Percentiles rank a stretch among this genome's conserved stretches.
These are phyloP conservation scores for Mycetomoellerius zeteki DNA, from an alignment of 1,140 invertebrate species.

Conservation along the genomic window DNA sequence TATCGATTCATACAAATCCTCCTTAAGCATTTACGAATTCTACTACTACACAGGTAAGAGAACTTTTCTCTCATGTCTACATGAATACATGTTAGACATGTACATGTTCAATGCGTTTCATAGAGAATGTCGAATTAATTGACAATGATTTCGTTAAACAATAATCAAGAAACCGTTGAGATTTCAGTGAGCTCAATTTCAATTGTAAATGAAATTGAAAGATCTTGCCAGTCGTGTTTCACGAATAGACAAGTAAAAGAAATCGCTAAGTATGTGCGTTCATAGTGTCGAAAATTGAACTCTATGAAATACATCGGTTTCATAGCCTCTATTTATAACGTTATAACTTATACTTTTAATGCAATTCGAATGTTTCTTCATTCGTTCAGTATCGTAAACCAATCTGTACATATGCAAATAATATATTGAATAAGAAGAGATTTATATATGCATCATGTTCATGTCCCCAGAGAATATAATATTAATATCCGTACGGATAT, in stretches of 20 bases:
- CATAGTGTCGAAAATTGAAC: not conserved
- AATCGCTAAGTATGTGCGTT: not conserved
- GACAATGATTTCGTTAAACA: slow-evolving; percentile 12
- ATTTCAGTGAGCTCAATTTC: not conserved
- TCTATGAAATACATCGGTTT: slow-evolving; percentile 17
- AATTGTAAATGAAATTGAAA: not conserved
- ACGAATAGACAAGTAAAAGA: not conserved
- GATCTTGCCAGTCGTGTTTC: not conserved
- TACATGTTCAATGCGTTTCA: slow-evolving; percentile 38
- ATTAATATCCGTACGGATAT: not conserved
- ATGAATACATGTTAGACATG: slow-evolving; percentile 1
- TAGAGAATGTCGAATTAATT: slow-evolving; percentile 22
- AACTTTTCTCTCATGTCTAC: slow-evolving; percentile 1
- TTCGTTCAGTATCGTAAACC: not conserved
- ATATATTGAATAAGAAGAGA: slow-evolving; percentile 59
- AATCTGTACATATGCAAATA: slow-evolving; percentile 65
- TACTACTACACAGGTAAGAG: slow-evolving; percentile 26
- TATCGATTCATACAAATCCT: slow-evolving; percentile 28
- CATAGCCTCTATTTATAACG: not conserved
- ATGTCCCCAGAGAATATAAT: not conserved
- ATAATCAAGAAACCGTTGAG: slow-evolving; percentile 1
- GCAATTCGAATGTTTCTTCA: slow-evolving; percentile 25
- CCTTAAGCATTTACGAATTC: slow-evolving; percentile 36
- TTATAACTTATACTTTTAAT: slow-evolving; percentile 21
- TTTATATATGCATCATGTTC: slow-evolving; percentile 30